A percentile compares a stretch with the other conserved stretches of the same genome.
Conservation (phyloP, 1,140 invertebrate genomes). For the Drosophila jambulina region DNA sequence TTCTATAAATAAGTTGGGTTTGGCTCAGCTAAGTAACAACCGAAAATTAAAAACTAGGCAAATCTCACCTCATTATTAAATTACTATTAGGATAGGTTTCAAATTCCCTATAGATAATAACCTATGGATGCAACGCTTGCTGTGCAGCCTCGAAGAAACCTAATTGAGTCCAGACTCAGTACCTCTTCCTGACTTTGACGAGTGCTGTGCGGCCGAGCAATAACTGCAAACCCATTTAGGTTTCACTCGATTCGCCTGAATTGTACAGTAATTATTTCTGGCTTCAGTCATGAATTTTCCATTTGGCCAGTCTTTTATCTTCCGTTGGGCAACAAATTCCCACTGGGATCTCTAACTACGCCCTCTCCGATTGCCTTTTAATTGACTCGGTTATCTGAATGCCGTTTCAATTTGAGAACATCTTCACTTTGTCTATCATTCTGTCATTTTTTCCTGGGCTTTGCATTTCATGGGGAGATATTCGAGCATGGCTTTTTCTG, state of each 20-base stretch:
- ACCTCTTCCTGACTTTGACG: constrained; percentile 60
- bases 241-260: constrained; percentile 6
- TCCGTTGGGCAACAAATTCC: neutral
- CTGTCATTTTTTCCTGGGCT: constrained; percentile 47
- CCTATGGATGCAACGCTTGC: no score
- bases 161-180: constrained; percentile 8
- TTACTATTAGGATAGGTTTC: neutral
- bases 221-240: constrained; percentile 14
- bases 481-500: constrained; percentile 4
- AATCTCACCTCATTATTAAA: neutral
- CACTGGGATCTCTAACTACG: neutral
- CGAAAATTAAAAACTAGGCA: neutral
- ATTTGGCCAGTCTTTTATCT: constrained; percentile 21
- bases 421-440: constrained; percentile 55
- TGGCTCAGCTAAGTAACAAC: neutral
- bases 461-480: constrained; percentile 22
- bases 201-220: constrained; percentile 11
- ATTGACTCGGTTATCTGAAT: constrained; percentile 45
- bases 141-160: constrained; percentile 3
- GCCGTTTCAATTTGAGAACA: constrained; percentile 47
- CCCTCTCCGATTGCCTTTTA: constrained; percentile 46
- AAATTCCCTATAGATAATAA: no score
- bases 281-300: constrained; percentile 31
- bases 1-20: neutral
- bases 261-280: constrained; percentile 28